Conservation (phyloP, 1,140 invertebrate species). For the Cydia amplana region DNA sequence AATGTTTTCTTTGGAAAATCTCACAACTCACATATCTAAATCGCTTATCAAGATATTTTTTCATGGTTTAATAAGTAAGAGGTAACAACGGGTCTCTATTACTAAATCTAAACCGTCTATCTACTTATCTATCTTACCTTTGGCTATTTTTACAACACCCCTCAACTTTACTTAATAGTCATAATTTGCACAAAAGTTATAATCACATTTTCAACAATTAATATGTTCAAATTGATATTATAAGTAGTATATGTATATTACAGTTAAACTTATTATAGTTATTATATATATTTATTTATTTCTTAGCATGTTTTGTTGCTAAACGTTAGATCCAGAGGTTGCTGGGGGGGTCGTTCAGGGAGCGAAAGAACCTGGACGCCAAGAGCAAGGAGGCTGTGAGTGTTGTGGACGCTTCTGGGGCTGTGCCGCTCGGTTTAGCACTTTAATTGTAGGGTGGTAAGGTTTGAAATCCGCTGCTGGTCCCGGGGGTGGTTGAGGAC, state of each 20-base stretch:
- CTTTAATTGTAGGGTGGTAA: constrained; percentile 1
- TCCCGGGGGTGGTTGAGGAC: not conserved
- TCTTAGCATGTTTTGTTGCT: constrained; percentile 57
- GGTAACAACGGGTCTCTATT: too few species aligned
- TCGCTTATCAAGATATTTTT: too few species aligned
- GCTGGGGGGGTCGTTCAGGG: constrained; percentile 82
- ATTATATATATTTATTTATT: constrained; percentile 46
- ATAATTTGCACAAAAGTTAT: too few species aligned
- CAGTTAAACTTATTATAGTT: not conserved
- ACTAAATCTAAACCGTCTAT: too few species aligned
- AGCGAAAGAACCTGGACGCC: constrained; percentile 80
- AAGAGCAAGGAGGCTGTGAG: constrained; percentile 83
- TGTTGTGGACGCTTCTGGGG: constrained; percentile 47
- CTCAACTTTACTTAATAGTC: too few species aligned
- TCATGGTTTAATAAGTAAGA: too few species aligned
- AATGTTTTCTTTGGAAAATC: too few species aligned
- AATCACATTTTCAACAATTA: too few species aligned
- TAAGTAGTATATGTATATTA: constrained; percentile 5
- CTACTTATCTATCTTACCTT: too few species aligned
- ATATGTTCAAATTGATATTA: not conserved
- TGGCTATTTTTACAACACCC: too few species aligned
- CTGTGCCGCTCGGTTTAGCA: constrained; percentile 31
- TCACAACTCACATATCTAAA: too few species aligned
- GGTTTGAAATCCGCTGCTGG: not conserved
- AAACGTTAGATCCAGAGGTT: constrained; percentile 81